Evolutionary conservation across 2,113 vertebrate genomes (phyloP).

Genomic region (Periophthalmodon schlosseri): DNA sequence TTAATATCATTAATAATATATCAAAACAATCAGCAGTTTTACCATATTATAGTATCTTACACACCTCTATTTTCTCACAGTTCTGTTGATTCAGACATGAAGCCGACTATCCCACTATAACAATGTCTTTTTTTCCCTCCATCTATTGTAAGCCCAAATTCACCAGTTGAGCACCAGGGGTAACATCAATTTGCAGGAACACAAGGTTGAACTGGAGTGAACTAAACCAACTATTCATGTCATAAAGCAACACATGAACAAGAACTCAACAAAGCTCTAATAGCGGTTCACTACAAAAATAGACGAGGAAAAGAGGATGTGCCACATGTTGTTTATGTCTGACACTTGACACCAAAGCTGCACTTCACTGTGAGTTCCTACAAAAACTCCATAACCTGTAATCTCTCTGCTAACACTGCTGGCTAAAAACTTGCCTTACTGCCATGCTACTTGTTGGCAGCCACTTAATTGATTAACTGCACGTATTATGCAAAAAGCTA

Average conservation of each 20-base stretch:
- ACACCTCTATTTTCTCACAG: no score
- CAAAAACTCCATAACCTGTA: constrained; percentile 1
- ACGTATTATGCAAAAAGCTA: constrained; percentile 35
- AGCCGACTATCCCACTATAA: no score
- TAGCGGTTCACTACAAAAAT: constrained; percentile 9
- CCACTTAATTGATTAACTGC: constrained; percentile 56
- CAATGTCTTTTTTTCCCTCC: no score
- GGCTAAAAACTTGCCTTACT: constrained; percentile 17
- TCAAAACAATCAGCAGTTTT: no score
- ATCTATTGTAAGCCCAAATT: no score
- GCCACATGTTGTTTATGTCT: constrained; percentile 30
- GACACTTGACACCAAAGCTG: constrained; percentile 33
- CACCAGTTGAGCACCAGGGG: neutral
- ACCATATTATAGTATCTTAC: no score
- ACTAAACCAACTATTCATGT: neutral
- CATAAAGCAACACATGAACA: neutral
- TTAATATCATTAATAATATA: no score
- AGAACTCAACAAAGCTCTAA: neutral
- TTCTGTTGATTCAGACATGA: no score
- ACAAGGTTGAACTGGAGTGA: neutral
- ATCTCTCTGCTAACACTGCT: neutral
- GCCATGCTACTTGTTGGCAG: constrained; percentile 61
- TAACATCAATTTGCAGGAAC: neutral
- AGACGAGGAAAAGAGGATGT: constrained; percentile 42
- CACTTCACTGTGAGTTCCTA: constrained; percentile 25